Percentiles rank a stretch among this genome's conserved stretches.
phyloP scores from a whole-genome alignment of 2,113 vertebrate genomes.

The Tor tambroides region DNA sequence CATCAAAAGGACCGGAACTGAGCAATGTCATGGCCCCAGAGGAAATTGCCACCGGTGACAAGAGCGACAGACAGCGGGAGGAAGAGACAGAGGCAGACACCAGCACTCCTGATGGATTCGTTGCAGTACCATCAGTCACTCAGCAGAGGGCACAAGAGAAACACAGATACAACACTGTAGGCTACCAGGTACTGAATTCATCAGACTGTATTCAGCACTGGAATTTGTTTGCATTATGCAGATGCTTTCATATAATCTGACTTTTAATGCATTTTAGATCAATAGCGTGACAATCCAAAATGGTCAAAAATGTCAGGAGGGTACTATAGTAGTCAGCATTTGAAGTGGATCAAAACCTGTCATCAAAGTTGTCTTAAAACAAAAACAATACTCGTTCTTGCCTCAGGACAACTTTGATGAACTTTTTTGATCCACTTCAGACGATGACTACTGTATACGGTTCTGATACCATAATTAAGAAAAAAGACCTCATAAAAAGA shows the following conservation, averaged over 20 bases:
- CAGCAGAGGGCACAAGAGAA: conserved; percentile 71
- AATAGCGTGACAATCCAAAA: neutral
- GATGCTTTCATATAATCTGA: neutral
- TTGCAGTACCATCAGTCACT: conserved; percentile 60
- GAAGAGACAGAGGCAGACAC: conserved; percentile 57
- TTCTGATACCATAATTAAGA: neutral
- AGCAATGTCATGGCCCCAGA: conserved; percentile 60
- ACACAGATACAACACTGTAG: conserved; percentile 65
- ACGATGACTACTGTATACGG: no score
- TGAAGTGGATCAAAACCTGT: no score
- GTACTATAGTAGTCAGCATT: neutral
- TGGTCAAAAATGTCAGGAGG: neutral
- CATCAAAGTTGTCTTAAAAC: no score
- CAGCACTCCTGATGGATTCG: conserved; percentile 48
- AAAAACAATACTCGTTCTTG: no score
- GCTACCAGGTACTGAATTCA: conserved; percentile 64
- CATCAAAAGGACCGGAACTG: conserved; percentile 53
- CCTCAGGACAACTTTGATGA: no score
- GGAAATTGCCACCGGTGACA: conserved; percentile 21
- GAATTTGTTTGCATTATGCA: neutral
- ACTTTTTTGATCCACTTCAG: no score
- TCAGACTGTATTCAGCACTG: neutral
- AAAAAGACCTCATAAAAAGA: neutral
- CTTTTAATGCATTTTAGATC: neutral
- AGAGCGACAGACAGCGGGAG: conserved; percentile 51